Base-by-base conservation (phyloP, 2,888 invertebrate species). In the Amiota mariae region DNA sequence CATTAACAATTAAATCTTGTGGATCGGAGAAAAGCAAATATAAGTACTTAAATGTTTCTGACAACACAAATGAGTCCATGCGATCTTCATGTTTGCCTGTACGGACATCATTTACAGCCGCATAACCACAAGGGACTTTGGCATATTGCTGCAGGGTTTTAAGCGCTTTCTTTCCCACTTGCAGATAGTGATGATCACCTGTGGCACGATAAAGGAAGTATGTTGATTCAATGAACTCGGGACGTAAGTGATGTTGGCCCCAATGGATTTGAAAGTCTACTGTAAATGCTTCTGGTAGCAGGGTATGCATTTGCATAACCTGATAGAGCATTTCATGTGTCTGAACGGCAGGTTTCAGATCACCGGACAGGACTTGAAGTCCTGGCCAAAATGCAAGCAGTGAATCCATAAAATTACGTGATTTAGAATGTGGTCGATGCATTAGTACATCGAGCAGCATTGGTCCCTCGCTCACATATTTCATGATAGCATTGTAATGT, bases 291-390 rank as follows among this genome's bases (percentile, higher is more conserved):
- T 99, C 99, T 0, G 99, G 99, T 85, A 99, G 94, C 90, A 99
- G 98, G 77, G 97, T 98, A 90, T 99, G 98, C 85, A 97, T 93
- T 90, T 98, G 96, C 94, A 98, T 97, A 13, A 99, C 98, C 91
- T 99, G 98, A 90, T 98, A 98, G 2, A 99, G 92, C 97, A 99
- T 98, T 90, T 99, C 99, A 88, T 99, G 99, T 0, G 98, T 98
- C 91, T 98, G 98, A n/a, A 99, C 97, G 0, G 99, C 99, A 10
- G 98, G 97, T 85, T 97, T 95, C 12, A 99, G 93, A 88, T 99
- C 99, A 0, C 99, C 99, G 84, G 93, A 91, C 4, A 93, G 82
- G 79, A 96, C 96, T 91, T 98, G 98, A 15, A 99, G 91, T 0
- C 98, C 99, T 0, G 99, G 99, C 98, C 99, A 99, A 90, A 99